Evolutionary conservation across 2,797 vertebrate species (phyloP).

Genomic region (Astyanax mexicanus): DNA sequence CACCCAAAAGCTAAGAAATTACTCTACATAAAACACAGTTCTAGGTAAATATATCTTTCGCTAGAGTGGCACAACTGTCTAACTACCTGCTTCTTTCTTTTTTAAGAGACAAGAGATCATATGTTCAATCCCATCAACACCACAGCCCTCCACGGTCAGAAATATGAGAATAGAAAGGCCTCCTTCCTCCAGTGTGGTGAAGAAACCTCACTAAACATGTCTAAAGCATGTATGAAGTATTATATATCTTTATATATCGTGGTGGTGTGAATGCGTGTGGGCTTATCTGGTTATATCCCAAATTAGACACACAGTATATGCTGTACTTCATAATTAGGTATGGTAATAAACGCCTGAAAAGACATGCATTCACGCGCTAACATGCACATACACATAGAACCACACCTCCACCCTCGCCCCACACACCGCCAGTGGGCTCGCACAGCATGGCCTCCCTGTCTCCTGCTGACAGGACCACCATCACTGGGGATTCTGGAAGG

Average conservation of each 20-base stretch:
- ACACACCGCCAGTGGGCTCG: slow-evolving; percentile 36
- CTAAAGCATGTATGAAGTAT: too few relatives aligned
- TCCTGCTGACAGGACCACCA: slow-evolving; percentile 44
- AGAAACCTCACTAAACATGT: too few relatives aligned
- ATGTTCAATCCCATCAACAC: too few relatives aligned
- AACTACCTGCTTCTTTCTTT: too few relatives aligned
- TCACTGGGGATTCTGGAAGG: slow-evolving; percentile 36
- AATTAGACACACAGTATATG: slow-evolving; percentile 7
- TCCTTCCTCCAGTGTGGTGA: too few relatives aligned
- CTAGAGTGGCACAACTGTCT: too few relatives aligned
- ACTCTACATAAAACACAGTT: too few relatives aligned
- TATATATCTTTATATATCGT: neutral
- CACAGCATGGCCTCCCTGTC: slow-evolving; percentile 43
- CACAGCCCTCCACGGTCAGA: too few relatives aligned
- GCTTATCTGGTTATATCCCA: slow-evolving; percentile 12
- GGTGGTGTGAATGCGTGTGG: slow-evolving; percentile 17
- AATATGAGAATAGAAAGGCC: too few relatives aligned
- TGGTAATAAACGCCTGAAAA: slow-evolving; percentile 37
- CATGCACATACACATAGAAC: slow-evolving; percentile 33
- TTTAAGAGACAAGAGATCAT: too few relatives aligned
- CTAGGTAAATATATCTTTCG: too few relatives aligned
- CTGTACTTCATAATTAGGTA: slow-evolving; percentile 9
- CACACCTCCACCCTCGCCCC: slow-evolving; percentile 34
- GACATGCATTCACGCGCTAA: slow-evolving; percentile 29
- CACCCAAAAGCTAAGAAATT: too few relatives aligned